Conservation (phyloP, 2,888 invertebrate genomes). For the Cryptosula pallasiana region DNA sequence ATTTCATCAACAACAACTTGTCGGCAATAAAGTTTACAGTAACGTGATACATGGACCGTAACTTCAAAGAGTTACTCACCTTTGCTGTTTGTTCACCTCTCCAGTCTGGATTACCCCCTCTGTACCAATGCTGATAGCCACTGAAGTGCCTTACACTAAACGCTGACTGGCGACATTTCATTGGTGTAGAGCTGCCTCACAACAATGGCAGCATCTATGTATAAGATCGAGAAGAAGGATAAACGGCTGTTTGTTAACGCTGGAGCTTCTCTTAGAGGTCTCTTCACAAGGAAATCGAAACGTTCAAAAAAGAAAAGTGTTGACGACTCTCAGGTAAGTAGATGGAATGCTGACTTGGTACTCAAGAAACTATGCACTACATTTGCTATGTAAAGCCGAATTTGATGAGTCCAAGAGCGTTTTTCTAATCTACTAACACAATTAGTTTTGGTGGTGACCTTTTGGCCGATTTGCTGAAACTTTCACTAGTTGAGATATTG, state of each 20-base stretch:
- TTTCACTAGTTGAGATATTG: no score
- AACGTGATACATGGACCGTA: not conserved
- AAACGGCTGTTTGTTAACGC: constrained; percentile 24
- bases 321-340: constrained; percentile 13
- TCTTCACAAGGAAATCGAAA: constrained; percentile 7
- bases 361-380: no score
- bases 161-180: not conserved
- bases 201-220: not conserved
- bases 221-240: constrained; percentile 23
- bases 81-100: constrained; percentile 11
- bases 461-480: no score
- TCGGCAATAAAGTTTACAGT: not conserved
- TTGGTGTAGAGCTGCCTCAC: no score
- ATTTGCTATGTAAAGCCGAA: no score
- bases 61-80: constrained; percentile 12
- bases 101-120: not conserved
- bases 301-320: constrained; percentile 15
- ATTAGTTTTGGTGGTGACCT: no score
- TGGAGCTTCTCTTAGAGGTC: constrained; percentile 10
- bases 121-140: no score
- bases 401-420: no score
- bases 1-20: no score
- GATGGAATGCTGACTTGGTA: no score
- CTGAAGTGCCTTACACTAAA: not conserved
- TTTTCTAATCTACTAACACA: no score